phyloP scores from a whole-genome alignment of 2,797 vertebrate genomes.

The Coreius guichenoti region DNA sequence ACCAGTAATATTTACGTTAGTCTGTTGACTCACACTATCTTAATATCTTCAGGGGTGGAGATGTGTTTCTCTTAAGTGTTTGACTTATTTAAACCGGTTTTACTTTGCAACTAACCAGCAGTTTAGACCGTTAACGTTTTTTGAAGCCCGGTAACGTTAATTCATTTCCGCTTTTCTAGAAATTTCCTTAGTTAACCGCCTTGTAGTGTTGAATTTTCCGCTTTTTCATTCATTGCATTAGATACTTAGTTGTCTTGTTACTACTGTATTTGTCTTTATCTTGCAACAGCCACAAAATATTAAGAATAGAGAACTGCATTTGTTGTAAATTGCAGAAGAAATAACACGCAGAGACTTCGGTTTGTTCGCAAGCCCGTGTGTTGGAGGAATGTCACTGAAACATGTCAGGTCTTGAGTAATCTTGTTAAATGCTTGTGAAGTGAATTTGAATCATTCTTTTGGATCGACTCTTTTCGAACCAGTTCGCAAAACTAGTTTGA shows the following conservation, averaged over 20 bases:
- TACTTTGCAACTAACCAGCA: neutral
- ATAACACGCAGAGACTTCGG: neutral
- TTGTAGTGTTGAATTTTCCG: neutral
- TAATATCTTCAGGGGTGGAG: neutral
- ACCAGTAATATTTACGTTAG: neutral
- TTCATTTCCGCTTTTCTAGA: conserved; percentile 8
- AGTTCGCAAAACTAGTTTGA: neutral
- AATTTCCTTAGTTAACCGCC: neutral
- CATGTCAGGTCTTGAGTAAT: conserved; percentile 9
- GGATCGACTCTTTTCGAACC: neutral
- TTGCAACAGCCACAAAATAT: too few species aligned
- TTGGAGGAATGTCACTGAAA: neutral
- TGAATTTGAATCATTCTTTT: neutral
- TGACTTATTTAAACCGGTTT: neutral
- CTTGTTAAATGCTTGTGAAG: neutral
- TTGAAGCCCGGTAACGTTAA: neutral
- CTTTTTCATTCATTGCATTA: neutral
- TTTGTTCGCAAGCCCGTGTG: neutral
- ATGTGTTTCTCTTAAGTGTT: neutral
- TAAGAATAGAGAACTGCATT: neutral
- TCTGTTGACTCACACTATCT: neutral
- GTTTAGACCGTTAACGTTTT: neutral
- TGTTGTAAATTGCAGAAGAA: neutral
- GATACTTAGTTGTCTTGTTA: neutral
- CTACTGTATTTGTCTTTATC: neutral